Evolutionary conservation across 53 echinoderm and acorn worm species (phyloP), one percentile per base, ranked within the genome.

Genomic region (Pentamera pediparva): DNA sequence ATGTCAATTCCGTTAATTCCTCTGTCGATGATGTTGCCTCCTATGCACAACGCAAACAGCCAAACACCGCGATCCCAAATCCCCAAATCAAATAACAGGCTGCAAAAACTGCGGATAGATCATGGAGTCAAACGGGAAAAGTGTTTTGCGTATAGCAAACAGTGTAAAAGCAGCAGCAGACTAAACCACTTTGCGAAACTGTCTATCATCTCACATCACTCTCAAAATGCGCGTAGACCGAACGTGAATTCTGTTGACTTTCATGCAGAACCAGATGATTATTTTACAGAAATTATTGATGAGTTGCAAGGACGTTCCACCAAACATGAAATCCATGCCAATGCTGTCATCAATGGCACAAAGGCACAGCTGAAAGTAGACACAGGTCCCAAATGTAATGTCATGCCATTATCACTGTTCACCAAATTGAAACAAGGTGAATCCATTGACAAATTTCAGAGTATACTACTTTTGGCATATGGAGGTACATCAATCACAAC

Each of bases 321-420:
- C 12, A 76, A 76, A 34, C 6, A 76, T n/a, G 59, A 76, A 76
- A 58, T 58, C 37, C 57, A 34, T 40, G 19, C 20, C 11, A 19
- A 17, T 37, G 10, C 39, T 2, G 21, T 58, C 39, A 76, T 76
- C 9, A 76, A 75, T 37, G 24, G 32, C 58, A 7, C 2, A n/a
- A 35, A 35, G 17, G 43, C 25, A 38, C 31, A 76, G 29, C 26
- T 59, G 17, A 62, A 77, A 18, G 57, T 75, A 5, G 75, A 75
- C 59, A 75, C 35, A 5, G 59, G 75, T 57, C 58, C 59, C 9
- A 77, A 77, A 45, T 77, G 62, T 34, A 77, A 77, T 34, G 77
- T 77, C 20, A 2, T 77, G 18, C 77, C 62, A 21, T 31, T 25
- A 1, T 32, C 17, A 3, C 10, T 43, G 18, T 62, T 43, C 15